These are phyloP conservation scores for Cecropterus lyciades DNA, from an alignment of 1,140 invertebrate genomes.

Conservation along the genomic window DNA sequence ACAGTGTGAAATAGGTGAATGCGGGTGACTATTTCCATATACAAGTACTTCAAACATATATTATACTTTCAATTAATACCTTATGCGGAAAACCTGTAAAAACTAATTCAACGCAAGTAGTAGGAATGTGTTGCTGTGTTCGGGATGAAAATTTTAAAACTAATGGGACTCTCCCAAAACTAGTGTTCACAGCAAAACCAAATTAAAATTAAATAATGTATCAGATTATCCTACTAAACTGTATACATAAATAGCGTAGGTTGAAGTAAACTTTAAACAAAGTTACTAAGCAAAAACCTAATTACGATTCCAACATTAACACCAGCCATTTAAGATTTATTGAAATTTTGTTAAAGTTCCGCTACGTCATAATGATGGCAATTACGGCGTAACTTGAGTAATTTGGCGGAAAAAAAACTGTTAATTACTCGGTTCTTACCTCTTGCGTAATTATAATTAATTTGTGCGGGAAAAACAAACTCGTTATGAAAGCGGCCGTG, in stretches of 20 bases:
- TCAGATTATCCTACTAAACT: no score
- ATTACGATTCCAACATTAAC: conserved; percentile 4
- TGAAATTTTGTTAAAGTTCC: conserved; percentile 7
- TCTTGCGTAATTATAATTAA: conserved; percentile 39
- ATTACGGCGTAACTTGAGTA: conserved; percentile 3
- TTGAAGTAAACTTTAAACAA: neutral
- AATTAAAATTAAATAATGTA: no score
- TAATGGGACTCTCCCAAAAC: no score
- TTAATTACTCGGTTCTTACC: conserved; percentile 30
- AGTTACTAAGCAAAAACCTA: neutral
- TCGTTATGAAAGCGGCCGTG: conserved; percentile 9
- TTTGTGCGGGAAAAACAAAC: conserved; percentile 32
- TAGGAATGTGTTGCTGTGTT: no score
- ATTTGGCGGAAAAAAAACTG: conserved; percentile 11
- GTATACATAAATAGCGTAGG: neutral
- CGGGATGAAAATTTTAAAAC: no score
- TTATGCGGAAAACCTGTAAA: no score
- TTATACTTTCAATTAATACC: no score
- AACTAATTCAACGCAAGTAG: no score
- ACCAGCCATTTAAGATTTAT: neutral
- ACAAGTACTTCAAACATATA: no score
- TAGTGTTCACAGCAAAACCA: no score
- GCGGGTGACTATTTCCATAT: no score
- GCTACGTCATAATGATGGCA: conserved; percentile 11
- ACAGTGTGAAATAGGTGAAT: no score